Base-by-base conservation (phyloP, 1,140 invertebrate species). In the Panulirus ornatus region DNA sequence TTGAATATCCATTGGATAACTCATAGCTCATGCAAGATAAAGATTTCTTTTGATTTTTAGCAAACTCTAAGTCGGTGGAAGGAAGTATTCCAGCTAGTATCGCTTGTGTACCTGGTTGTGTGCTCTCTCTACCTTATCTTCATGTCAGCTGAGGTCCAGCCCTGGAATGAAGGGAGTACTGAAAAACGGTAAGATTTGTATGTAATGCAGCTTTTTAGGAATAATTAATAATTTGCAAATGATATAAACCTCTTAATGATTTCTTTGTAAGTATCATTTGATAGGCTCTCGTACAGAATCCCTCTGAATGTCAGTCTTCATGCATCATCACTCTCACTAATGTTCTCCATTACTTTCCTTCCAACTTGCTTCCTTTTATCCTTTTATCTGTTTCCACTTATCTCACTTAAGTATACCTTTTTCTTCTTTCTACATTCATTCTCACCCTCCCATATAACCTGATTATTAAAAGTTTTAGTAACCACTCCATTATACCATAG, bases 81-180 rank as follows among this genome's bases (percentile, higher is more conserved):
- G 22, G 44, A 83, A 66, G 81, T 83, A 5, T 83, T 83, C 54
- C 58, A 83, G 54, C 16, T 83, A 54, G 81, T 83, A 34, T 83
- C 81, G 42, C 34, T 83, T 58, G 81, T 83, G 6, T 83, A 83
- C 44, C 58, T 83, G 11, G 38, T 83, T 6, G 42, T 83, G 14
- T 83, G 81, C 58, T 63, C 81, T 19, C 81, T 83, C 38, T 83
- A 83, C 36, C 81, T 83, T 38, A 63, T 83, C 81, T 83, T 63
- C 11, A 27, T 83, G 34, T 83, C 81, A n/a, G 38, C 44, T 8
- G 81, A 83, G n/a, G 81, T 83, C 27, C 81, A 83, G 58, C 81
- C 81, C 5, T 83, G 81, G 81, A 83, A 83, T 83, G 81, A 83
- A 66, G 81, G 81, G 16, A 34, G 66, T n/a, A 66, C 54, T 66